Base-by-base conservation (phyloP, 2,797 vertebrate species). In the Xenopus petersii region DNA sequence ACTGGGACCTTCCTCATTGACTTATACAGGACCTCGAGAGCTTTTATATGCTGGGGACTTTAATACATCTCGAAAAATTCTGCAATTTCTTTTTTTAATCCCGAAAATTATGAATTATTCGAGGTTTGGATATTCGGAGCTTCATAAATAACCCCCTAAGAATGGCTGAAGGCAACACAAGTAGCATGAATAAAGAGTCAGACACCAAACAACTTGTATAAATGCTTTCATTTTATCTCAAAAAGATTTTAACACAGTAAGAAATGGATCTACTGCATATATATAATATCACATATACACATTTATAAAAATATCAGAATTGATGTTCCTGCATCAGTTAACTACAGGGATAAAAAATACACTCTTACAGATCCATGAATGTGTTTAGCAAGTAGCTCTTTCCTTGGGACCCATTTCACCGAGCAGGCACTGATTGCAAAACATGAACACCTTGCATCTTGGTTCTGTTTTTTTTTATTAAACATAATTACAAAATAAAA, bases 241-340 rank as follows among this genome's bases (percentile, higher is more conserved):
- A 89, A 90, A 89, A 91, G 91, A 93, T 94, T 97, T 95, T 90
- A 97, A 96, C 97, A 98, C 92, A 94, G 92, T 96, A 96, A 94
- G 95, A 98, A 98, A 97, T 95, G 95, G 96, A 93, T 94, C 93
- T 96, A 97, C 94, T 90, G 94, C 96, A 96, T 98, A 98, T 98
- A 98, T 58, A 92, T 30, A 30, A 30, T 30, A 30, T 73, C 59
- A 78, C 49, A 74, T 72, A 72, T 59, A 74, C 63, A 74, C 36
- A 75, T 56, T 60, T 73, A 78, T 68, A 78, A 92, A 60, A 97
- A 94, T 94, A 95, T 97, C 95, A 94, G 94, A 95, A 95, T 95
- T 97, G 97, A 99, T 99, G 97, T 95, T 95, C 97, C 97, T 98
- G 97, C 97, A 99, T 98, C 97, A 99, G 95, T 94, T 85, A 93